Conservation (phyloP, 2,797 vertebrate species). For the Coccyzus lansbergi region DNA sequence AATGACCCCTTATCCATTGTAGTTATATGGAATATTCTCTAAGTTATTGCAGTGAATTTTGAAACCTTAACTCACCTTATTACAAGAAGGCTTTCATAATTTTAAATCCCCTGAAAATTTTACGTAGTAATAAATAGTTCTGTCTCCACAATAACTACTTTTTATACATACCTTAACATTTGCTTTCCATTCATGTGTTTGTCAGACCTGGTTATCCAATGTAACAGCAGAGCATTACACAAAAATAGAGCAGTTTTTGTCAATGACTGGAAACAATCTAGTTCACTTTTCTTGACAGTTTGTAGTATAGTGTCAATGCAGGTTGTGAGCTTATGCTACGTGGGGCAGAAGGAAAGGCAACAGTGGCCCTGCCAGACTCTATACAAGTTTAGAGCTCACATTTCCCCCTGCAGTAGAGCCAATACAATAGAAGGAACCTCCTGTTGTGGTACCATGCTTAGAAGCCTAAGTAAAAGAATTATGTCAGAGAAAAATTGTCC, state of each 20-base stretch:
- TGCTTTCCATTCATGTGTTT: neutral
- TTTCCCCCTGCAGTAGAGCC: neutral
- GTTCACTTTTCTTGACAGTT: neutral
- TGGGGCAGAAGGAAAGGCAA: neutral
- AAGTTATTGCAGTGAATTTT: neutral
- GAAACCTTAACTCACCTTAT: neutral
- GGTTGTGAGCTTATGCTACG: neutral
- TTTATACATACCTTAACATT: neutral
- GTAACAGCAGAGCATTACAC: neutral
- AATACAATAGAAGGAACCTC: neutral
- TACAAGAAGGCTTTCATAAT: neutral
- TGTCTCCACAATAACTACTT: neutral
- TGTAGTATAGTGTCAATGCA: neutral
- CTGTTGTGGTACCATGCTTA: too few species aligned
- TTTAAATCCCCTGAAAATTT: neutral
- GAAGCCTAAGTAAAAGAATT: neutral
- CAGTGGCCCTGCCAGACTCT: neutral
- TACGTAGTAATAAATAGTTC: neutral
- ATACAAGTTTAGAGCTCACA: rapidly evolving
- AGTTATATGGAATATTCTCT: neutral
- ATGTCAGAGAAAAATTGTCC: neutral
- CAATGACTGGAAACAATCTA: neutral
- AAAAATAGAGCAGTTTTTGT: neutral
- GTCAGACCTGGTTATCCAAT: neutral
- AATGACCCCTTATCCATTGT: neutral